These are phyloP conservation scores for Lycaena phlaeas DNA, from an alignment of 2,888 invertebrate species.

Conservation along the genomic window DNA sequence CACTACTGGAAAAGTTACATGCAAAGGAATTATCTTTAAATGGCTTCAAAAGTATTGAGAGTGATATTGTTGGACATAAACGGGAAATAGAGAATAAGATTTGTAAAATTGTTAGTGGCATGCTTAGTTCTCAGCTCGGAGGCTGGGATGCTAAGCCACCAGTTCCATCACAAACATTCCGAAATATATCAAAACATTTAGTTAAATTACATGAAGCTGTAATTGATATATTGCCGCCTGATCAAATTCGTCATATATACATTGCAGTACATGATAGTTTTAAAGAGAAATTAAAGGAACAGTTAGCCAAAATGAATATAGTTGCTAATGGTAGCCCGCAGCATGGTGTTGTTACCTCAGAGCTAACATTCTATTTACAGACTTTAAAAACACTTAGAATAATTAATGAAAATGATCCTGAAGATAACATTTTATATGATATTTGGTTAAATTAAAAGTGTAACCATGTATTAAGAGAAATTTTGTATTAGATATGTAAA, in stretches of 20 bases:
- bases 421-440: conserved; percentile 85
- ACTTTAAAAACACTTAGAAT: conserved; percentile 86
- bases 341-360: conserved; percentile 94
- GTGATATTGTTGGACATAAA: conserved; percentile 89
- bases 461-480: conserved; percentile 5
- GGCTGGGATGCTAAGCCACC: conserved; percentile 96
- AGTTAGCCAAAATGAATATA: conserved; percentile 88
- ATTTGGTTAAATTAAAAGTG: conserved; percentile 80
- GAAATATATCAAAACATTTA: conserved; percentile 90
- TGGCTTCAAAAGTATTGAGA: conserved; percentile 81
- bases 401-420: conserved; percentile 80
- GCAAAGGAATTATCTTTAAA: conserved; percentile 57
- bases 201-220: conserved; percentile 94
- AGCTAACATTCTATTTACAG: conserved; percentile 91
- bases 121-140: conserved; percentile 84
- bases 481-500: conserved; percentile 9
- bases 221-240: conserved; percentile 84
- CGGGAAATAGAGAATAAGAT: conserved; percentile 94
- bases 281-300: conserved; percentile 88
- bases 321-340: conserved; percentile 97
- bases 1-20: conserved; percentile 77
- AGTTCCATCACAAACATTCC: conserved; percentile 92
- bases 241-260: conserved; percentile 84
- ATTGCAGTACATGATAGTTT: conserved; percentile 87
- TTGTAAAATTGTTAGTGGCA: conserved; percentile 88